These are phyloP conservation scores for Rambutsinella grinnellia DNA, from an alignment of 2,888 invertebrate genomes.

Conservation along the genomic window DNA sequence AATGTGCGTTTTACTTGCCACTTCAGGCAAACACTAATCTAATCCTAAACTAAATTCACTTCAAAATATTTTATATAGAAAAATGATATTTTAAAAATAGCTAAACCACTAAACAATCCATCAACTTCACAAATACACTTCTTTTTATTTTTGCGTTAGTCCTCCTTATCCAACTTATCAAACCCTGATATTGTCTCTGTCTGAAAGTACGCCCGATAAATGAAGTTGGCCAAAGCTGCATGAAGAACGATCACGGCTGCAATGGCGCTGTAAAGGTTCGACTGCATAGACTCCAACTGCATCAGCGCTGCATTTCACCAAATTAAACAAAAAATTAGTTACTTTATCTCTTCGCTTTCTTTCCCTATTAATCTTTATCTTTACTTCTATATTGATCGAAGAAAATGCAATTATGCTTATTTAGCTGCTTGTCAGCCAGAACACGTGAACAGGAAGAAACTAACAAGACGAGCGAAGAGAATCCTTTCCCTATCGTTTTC, in stretches of 20 bases:
- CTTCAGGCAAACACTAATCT: too few relatives aligned
- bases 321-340: slow-evolving; percentile 29
- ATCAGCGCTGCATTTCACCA: slow-evolving; percentile 71
- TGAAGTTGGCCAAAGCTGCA: slow-evolving; percentile 82
- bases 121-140: too few relatives aligned
- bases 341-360: slow-evolving; percentile 44
- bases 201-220: slow-evolving; percentile 81
- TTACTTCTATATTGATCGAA: too few relatives aligned
- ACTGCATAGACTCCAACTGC: slow-evolving; percentile 73
- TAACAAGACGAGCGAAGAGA: too few relatives aligned
- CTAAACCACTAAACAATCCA: too few relatives aligned
- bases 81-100: too few relatives aligned
- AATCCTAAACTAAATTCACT: too few relatives aligned
- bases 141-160: slow-evolving; percentile 58
- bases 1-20: too few relatives aligned
- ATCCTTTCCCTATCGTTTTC: slow-evolving; percentile 47
- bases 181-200: slow-evolving; percentile 66
- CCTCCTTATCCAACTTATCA: slow-evolving; percentile 66
- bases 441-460: neutral
- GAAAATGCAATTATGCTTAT: neutral
- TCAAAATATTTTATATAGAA: too few relatives aligned
- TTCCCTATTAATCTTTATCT: too few relatives aligned
- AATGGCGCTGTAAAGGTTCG: slow-evolving; percentile 85
- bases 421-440: neutral
- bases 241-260: slow-evolving; percentile 82